Evolutionary conservation across 2,113 vertebrate species (phyloP), one percentile per base, ranked within the genome.

Genomic region (Elgaria multicarinata): DNA sequence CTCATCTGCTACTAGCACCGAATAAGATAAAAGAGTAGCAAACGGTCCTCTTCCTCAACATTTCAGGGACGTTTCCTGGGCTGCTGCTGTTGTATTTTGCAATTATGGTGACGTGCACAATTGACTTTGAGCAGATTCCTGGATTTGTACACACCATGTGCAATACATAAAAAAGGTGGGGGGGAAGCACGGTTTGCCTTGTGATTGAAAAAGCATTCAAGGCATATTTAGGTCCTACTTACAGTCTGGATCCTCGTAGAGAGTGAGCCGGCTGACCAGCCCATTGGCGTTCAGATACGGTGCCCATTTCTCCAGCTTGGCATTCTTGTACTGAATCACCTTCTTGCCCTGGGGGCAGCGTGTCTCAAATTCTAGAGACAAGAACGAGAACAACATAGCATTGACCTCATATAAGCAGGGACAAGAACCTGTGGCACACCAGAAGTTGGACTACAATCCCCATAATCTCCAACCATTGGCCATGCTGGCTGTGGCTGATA

Each of bases 261-360:
- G 20, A 1, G 97, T 98, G 74, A 98, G 96, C 1, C 97, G 96
- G 42, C 95, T 94, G 90, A 98, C 91, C 13, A 99, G 95, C 26
- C 99, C 98, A 0, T 98, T 95, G 3, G 1, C 24, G 20, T 97
- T 97, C 84, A 98, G 93, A 69, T 97, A 97, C 0, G 96, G 96
- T 0, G 97, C 94, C 94, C 98, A 99, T 67, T 94, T 98, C 94
- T 99, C 98, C 95, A 98, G 92, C 91, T 96, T 97, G 0, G 98
- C 97, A 82, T 95, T 97, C 80, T 96, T 96, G 94, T 98, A 99
- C 53, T 92, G 93, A 46, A 97, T 96, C 92, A 97, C 93, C 93
- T 98, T 99, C 90, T 66, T 95, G 24, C 98, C 97, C 0, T 83
- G 95, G 0, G 97, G 96, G 90, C 92, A 99, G 83, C 96, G 96